Evolutionary conservation across 2,113 vertebrate species (phyloP).

Genomic region (Pelvicachromis taeniatus): DNA sequence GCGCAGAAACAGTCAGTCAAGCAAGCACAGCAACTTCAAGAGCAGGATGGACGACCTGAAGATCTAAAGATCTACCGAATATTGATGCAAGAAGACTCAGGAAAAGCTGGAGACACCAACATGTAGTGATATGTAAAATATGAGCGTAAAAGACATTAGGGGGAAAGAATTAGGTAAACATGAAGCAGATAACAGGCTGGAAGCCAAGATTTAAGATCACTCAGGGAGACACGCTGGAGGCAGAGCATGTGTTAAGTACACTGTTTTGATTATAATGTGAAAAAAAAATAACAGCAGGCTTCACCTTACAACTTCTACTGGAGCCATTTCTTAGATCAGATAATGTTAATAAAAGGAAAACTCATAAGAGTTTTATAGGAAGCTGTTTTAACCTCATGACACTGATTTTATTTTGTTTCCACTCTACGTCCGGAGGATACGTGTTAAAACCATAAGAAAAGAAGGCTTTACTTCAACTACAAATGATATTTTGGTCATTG

Average conservation of each 20-base stretch:
- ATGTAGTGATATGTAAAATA: background rate
- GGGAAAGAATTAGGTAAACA: background rate
- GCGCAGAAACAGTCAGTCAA: conserved; percentile 69
- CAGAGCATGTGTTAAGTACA: background rate
- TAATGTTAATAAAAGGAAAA: background rate
- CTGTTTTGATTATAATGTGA: background rate
- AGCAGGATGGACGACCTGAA: conserved; percentile 73
- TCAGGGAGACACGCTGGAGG: background rate
- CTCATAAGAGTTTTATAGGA: background rate
- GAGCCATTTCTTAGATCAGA: background rate
- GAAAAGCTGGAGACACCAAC: background rate
- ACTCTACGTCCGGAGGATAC: background rate
- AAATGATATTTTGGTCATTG: background rate
- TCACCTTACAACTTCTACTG: background rate
- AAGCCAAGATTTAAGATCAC: background rate
- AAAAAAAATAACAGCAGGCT: background rate
- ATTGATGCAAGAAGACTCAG: background rate
- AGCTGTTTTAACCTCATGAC: background rate
- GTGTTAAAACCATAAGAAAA: background rate
- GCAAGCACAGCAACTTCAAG: conserved; percentile 74
- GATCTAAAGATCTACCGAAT: conserved; percentile 47
- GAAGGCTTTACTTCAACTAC: background rate
- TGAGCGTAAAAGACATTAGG: background rate
- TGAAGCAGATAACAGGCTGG: background rate
- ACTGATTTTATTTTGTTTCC: background rate